Conservation (phyloP, 2,888 invertebrate genomes). For the Cremastinae sp. region DNA sequence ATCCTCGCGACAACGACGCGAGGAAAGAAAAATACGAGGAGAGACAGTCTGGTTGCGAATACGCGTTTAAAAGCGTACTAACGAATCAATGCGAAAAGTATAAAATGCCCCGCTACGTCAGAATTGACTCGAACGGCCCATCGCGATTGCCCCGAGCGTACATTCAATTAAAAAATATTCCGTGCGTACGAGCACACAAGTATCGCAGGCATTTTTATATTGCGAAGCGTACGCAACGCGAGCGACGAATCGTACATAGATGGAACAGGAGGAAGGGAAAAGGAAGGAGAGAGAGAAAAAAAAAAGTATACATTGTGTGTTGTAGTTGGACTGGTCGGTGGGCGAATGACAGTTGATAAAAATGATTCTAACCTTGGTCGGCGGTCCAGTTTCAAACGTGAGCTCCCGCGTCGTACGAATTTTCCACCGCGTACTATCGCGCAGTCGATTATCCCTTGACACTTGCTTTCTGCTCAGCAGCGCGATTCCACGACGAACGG, state of each 20-base stretch:
- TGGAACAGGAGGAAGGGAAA: background rate
- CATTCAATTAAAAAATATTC: background rate
- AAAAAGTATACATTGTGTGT: background rate
- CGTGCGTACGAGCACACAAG: background rate
- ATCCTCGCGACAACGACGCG: background rate
- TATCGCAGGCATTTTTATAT: background rate
- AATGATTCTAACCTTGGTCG: slow-evolving; percentile 75
- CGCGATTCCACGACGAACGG: background rate
- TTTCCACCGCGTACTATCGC: slow-evolving; percentile 46
- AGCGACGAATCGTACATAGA: background rate
- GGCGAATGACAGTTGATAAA: background rate
- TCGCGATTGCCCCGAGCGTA: slow-evolving; percentile 3
- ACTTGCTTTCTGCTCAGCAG: background rate
- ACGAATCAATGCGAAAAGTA: slow-evolving; percentile 8
- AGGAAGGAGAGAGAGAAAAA: slow-evolving; percentile 3
- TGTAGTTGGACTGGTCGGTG: background rate
- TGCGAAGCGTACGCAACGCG: background rate
- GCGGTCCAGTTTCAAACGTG: slow-evolving; percentile 77
- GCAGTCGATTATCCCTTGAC: slow-evolving; percentile 23
- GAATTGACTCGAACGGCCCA: slow-evolving; percentile 4
- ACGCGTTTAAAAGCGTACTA: background rate
- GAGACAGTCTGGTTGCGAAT: slow-evolving; percentile 30
- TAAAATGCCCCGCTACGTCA: slow-evolving; percentile 12
- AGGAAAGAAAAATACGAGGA: slow-evolving; percentile 24
- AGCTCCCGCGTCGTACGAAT: slow-evolving; percentile 67